Percentiles rank a stretch among this genome's conserved stretches.
Evolutionary conservation across 2,888 invertebrate species (phyloP).

Genomic region (Sinopyrophorus schimmeli): DNA sequence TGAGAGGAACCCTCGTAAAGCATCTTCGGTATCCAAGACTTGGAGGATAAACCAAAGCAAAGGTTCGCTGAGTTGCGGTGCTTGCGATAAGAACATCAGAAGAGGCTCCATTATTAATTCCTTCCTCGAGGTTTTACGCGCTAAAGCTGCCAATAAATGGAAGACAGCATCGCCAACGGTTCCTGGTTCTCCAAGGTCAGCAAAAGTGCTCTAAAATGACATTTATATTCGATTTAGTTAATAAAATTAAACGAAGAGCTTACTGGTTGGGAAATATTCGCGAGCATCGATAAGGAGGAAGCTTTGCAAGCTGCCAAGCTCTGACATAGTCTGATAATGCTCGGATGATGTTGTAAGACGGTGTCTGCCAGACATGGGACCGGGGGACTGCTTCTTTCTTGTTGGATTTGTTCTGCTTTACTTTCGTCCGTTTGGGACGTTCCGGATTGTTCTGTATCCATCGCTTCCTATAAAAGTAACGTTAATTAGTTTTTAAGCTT

Average conservation of each 20-base stretch:
- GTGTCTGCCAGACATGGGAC: conserved; percentile 77
- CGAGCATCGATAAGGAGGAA: conserved; percentile 69
- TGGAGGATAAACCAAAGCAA: conserved; percentile 82
- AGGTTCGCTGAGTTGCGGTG: conserved; percentile 77
- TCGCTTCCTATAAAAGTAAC: conserved; percentile 50
- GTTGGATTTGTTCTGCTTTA: conserved; percentile 69
- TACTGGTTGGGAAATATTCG: conserved; percentile 46
- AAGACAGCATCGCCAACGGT: conserved; percentile 88
- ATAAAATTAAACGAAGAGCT: not conserved
- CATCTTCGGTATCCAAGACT: conserved; percentile 75
- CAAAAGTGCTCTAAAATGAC: conserved; percentile 35
- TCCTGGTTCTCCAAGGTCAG: conserved; percentile 62
- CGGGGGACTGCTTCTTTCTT: conserved; percentile 41
- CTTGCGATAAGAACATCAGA: conserved; percentile 65
- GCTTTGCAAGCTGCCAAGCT: conserved; percentile 78
- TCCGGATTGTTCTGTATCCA: conserved; percentile 53
- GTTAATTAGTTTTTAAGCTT: no score
- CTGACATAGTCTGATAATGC: conserved; percentile 81
- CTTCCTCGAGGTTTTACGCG: conserved; percentile 75
- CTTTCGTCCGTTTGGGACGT: conserved; percentile 81
- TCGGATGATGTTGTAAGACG: conserved; percentile 72
- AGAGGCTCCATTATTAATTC: conserved; percentile 77
- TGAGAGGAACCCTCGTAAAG: conserved; percentile 74
- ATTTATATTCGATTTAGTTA: not conserved
- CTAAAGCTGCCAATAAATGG: conserved; percentile 76